Base-by-base conservation (phyloP, 2,888 invertebrate species). In the Kuschelorhynchus macadamiae region DNA sequence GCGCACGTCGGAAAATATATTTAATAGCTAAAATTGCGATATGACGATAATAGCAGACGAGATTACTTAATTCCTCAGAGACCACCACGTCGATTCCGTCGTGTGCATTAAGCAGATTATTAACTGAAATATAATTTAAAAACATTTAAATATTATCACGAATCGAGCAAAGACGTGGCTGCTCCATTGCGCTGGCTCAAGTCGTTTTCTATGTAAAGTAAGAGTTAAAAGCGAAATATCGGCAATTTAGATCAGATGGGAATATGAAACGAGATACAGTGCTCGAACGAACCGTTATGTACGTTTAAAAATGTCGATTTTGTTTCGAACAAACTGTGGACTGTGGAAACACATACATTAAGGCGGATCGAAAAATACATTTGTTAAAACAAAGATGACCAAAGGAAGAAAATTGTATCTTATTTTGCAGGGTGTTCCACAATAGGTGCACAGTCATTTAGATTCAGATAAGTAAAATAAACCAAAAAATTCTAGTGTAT, bases 141-240 rank as follows among this genome's bases (percentile, higher is more conserved):
- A 56, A 57, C 21, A 44, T 57, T 57, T 57, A 57, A 57, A 57
- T 57, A 46, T 57, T 33, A 57, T 57, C 46, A 57, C 32, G 57
- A 57, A 44, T 18, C 55, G 16, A 17, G 17, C 42, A 16, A 42
- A 41, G 42, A 55, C 41, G 55, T 55, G 55, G 55, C 14, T 42
- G 36, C 4, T 25, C n/a, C n/a, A n/a, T n/a, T n/a, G n/a, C n/a
- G n/a, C n/a, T n/a, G 7, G 32, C 20, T 21, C 39, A 53, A 53
- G 53, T 21, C 0, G 30, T 55, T 41, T 55, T 21, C 55, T 55
- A 55, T 20, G 36, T 36, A 52, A 36, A 36, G 32, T 36, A 39
- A 21, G 32, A 25, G 16, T 11, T 14, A 5, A 20, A 25, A 16
- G 25, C 21, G 25, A 41, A 55, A 14, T 53, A 53, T 55, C 41